Percentiles rank a stretch among this genome's conserved stretches.
These are phyloP conservation scores for Dryobotodes eremita DNA, from an alignment of 2,888 invertebrate species.

Conservation along the genomic window DNA sequence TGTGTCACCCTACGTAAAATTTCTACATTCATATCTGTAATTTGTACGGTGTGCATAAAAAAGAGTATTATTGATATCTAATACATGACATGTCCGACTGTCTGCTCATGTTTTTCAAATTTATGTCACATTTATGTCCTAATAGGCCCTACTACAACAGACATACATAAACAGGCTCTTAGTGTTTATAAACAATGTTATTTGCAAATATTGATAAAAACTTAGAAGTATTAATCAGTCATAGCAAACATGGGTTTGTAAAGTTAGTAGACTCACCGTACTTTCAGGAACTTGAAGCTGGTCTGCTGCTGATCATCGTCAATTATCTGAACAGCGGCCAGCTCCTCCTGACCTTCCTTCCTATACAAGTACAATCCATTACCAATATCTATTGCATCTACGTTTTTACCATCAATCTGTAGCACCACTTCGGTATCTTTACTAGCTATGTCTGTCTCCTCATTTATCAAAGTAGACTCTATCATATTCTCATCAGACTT, in stretches of 20 bases:
- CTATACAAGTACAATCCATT: conserved; percentile 88
- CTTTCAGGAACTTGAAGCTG: conserved; percentile 88
- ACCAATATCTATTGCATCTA: conserved; percentile 88
- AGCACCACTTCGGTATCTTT: conserved; percentile 87
- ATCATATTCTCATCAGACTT: conserved; percentile 71
- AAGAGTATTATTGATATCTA: too few relatives aligned
- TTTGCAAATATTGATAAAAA: neutral
- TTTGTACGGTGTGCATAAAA: too few relatives aligned
- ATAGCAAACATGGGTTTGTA: neutral
- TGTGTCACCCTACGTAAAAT: too few relatives aligned
- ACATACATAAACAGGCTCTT: neutral
- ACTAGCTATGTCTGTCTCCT: conserved; percentile 76
- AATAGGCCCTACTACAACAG: neutral
- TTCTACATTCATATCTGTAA: too few relatives aligned
- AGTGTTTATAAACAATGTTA: neutral
- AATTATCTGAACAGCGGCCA: conserved; percentile 87
- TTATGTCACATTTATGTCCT: neutral
- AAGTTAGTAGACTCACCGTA: conserved; percentile 80
- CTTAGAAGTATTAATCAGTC: neutral
- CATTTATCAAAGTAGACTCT: conserved; percentile 72
- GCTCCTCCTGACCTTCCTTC: conserved; percentile 84
- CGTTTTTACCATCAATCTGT: conserved; percentile 88
- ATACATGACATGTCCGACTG: too few relatives aligned
- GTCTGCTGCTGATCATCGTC: conserved; percentile 83
- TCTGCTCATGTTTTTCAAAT: neutral